Conservation (phyloP, 1,140 invertebrate genomes). For the Bursaphelenchus mucronatus region DNA sequence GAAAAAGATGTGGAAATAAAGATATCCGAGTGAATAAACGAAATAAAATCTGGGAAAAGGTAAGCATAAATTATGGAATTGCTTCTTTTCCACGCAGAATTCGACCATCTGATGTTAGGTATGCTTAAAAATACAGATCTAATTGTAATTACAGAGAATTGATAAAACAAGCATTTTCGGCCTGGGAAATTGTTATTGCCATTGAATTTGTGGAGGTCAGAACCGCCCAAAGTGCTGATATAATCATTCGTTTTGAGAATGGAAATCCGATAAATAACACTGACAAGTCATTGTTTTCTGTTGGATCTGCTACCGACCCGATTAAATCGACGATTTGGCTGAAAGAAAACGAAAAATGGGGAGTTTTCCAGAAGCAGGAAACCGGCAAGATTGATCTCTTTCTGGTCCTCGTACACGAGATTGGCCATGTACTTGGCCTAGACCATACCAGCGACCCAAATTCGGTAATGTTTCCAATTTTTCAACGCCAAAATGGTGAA, state of each 20-base stretch:
- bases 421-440: slow-evolving; percentile 44
- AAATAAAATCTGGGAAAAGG: slow-evolving; percentile 23
- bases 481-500: slow-evolving; percentile 34
- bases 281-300: slow-evolving; percentile 25
- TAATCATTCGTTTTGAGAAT: slow-evolving; percentile 30
- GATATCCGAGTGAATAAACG: slow-evolving; percentile 18
- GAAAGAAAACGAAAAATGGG: slow-evolving; percentile 35
- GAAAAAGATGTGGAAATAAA: slow-evolving; percentile 37
- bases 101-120: slow-evolving; percentile 7
- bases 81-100: slow-evolving; percentile 8
- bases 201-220: slow-evolving; percentile 33
- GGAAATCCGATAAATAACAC: slow-evolving; percentile 2
- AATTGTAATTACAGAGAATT: slow-evolving; percentile 34
- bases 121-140: slow-evolving; percentile 6
- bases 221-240: slow-evolving; percentile 26
- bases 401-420: slow-evolving; percentile 41
- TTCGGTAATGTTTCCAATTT: slow-evolving; percentile 49
- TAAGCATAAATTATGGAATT: neutral
- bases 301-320: slow-evolving; percentile 23
- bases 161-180: slow-evolving; percentile 36
- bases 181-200: slow-evolving; percentile 45
- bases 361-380: slow-evolving; percentile 42
- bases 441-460: slow-evolving; percentile 32
- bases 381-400: slow-evolving; percentile 45
- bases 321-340: slow-evolving; percentile 23